Evolutionary conservation across 2,113 vertebrate genomes (phyloP).

Genomic region (Etheostoma cragini): DNA sequence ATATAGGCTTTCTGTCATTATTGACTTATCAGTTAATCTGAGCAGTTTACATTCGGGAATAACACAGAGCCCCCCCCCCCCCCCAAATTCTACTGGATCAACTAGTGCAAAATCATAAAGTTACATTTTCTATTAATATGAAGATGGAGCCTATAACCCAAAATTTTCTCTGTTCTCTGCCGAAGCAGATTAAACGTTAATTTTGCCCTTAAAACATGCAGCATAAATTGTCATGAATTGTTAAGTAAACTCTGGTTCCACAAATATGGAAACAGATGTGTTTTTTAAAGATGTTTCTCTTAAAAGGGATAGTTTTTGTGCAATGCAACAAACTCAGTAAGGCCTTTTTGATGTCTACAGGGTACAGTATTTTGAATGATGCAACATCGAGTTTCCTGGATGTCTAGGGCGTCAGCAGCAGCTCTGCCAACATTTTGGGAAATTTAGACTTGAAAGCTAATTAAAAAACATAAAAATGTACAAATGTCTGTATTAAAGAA

Average conservation of each 20-base stretch:
- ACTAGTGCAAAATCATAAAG: slow-evolving; percentile 4
- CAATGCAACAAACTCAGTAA: slow-evolving; percentile 23
- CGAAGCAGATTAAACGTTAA: background rate
- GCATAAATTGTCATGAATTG: background rate
- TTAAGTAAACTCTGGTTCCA: background rate
- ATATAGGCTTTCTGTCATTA: background rate
- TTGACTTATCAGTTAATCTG: background rate
- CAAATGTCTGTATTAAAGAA: background rate
- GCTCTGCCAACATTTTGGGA: background rate
- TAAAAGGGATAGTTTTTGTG: background rate
- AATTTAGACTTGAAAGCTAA: background rate
- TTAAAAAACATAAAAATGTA: background rate
- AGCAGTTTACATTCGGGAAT: background rate
- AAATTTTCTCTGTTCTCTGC: background rate
- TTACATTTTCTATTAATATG: background rate
- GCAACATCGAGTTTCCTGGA: background rate
- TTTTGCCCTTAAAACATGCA: slow-evolving; percentile 11
- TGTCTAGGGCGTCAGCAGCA: background rate
- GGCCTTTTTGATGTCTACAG: background rate
- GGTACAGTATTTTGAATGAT: background rate
- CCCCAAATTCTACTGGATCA: background rate
- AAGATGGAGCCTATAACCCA: background rate
- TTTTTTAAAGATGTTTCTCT: background rate
- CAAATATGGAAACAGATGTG: background rate
- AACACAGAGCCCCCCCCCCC: background rate